Evolutionary conservation across 2,888 invertebrate species (phyloP).

Genomic region (Lycia hirtaria): DNA sequence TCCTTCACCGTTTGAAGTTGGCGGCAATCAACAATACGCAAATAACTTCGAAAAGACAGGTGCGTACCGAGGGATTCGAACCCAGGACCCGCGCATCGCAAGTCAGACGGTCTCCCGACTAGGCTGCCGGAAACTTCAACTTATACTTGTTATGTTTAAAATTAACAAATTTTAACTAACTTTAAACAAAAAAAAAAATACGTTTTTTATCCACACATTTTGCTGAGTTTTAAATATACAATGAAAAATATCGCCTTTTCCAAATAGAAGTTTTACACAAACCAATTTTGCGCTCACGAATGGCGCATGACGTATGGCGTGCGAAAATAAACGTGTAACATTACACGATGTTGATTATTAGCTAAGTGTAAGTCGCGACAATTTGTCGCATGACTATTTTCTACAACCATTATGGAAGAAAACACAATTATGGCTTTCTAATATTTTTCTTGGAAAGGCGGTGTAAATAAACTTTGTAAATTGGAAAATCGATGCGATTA

Average conservation of each 20-base stretch:
- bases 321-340: slow-evolving; percentile 13
- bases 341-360: slow-evolving; percentile 16
- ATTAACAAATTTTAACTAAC: neutral
- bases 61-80: no score
- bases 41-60: no score
- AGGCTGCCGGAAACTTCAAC: no score
- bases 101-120: no score
- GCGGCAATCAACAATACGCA: no score
- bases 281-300: slow-evolving; percentile 37
- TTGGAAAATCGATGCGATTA: no score
- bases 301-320: slow-evolving; percentile 26
- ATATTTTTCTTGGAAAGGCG: neutral
- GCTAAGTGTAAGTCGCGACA: slow-evolving; percentile 6
- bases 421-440: neutral
- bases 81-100: no score
- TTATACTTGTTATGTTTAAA: no score
- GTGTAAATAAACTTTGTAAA: neutral
- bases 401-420: neutral
- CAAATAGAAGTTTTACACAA: slow-evolving; percentile 40
- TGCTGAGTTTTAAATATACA: slow-evolving; percentile 6
- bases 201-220: neutral
- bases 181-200: neutral
- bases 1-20: no score
- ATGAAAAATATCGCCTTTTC: slow-evolving; percentile 35
- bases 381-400: slow-evolving; percentile 15